A percentile compares a stretch with the other conserved stretches of the same genome.
Conservation (phyloP, 2,797 vertebrate species). For the Pempheris klunzingeri region DNA sequence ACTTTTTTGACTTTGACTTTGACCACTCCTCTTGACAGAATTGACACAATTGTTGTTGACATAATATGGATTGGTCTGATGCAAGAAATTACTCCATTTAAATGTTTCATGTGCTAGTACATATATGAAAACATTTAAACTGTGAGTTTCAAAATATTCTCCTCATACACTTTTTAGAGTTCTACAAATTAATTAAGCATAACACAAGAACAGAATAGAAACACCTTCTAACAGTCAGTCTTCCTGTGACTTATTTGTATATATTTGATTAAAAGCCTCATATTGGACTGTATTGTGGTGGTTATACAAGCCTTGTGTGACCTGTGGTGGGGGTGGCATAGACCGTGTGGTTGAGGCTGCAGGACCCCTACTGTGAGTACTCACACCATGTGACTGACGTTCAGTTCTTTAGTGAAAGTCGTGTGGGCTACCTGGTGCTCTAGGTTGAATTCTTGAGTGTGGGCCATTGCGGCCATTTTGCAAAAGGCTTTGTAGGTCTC, state of each 20-base stretch:
- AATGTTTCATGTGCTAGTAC: neutral
- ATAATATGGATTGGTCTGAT: neutral
- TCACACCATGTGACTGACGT: slow-evolving; percentile 32
- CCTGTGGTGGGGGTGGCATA: slow-evolving; percentile 20
- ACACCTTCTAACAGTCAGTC: neutral
- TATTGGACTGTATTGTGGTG: neutral
- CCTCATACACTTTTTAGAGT: neutral
- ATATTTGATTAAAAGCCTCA: neutral
- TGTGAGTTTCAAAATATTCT: neutral
- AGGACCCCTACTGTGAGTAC: slow-evolving; percentile 27
- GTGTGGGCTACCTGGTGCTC: slow-evolving; percentile 55
- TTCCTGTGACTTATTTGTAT: slow-evolving; percentile 7
- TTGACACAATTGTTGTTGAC: no score
- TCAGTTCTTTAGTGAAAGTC: slow-evolving; percentile 40
- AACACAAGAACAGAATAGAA: neutral
- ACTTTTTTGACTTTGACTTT: no score
- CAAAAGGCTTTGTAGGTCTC: slow-evolving; percentile 58
- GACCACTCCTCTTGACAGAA: no score
- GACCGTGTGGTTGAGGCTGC: neutral
- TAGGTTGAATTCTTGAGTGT: slow-evolving; percentile 60
- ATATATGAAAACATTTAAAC: neutral
- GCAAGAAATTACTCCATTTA: neutral
- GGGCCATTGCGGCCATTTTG: slow-evolving; percentile 62
- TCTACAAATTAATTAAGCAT: neutral
- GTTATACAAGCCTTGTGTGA: slow-evolving; percentile 27